Conservation (phyloP, 2,113 vertebrate species). For the Leptocoma aspasia region DNA sequence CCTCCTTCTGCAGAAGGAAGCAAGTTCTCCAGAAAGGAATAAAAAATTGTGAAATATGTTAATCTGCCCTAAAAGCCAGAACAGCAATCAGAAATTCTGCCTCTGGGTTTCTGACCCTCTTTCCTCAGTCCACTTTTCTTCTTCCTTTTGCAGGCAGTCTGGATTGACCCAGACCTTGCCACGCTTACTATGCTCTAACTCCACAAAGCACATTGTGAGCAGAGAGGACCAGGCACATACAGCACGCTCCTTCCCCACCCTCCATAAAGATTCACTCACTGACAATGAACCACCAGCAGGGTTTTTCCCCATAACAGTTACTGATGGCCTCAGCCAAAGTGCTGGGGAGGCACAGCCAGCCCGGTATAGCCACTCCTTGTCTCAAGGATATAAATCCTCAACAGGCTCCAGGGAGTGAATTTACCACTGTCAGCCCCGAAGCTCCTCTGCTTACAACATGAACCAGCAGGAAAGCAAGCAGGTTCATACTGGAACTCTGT, state of each 20-base stretch:
- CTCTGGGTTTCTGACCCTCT: not conserved
- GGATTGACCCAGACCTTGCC: not conserved
- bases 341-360: not conserved
- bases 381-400: not conserved
- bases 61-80: not conserved
- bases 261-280: not conserved
- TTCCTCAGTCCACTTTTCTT: not conserved
- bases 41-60: not conserved
- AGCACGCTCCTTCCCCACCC: not conserved
- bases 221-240: not conserved
- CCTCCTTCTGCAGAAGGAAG: not conserved
- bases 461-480: constrained; percentile 18
- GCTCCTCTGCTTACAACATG: not conserved
- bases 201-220: not conserved
- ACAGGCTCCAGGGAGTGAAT: not conserved
- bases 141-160: not conserved
- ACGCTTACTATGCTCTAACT: not conserved
- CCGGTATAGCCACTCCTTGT: not conserved
- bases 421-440: not conserved
- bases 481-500: constrained; percentile 19
- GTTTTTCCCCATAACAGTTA: not conserved
- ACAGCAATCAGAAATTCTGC: not conserved
- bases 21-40: not conserved
- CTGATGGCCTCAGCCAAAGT: not conserved
- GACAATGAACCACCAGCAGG: not conserved